Evolutionary conservation across 2,888 invertebrate species (phyloP), one percentile per base, ranked within the genome.

Genomic region (Agrenia bidenticulata): DNA sequence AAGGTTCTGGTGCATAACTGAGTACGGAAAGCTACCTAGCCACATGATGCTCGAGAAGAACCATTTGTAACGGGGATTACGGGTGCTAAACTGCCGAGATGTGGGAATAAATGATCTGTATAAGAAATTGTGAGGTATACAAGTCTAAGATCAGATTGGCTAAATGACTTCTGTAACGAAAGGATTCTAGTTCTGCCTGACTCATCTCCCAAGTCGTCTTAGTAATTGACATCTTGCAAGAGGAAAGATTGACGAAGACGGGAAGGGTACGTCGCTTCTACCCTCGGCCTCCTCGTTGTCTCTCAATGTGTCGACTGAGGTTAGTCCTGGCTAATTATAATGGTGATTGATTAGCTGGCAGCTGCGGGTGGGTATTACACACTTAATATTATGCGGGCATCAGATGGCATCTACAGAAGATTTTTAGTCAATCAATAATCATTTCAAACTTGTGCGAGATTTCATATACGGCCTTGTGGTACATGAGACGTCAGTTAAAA

Each of bases 311-410:
- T 57, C 57, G 23, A 57, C 57, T 21, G 5, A 19, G 57, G 41
- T 57, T 57, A 41, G 49, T 23, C 55, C n/a, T 27, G 45, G 50
- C 64, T 64, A 64, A 64, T 64, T 64, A 64, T 59, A 49, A 64
- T 64, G 60, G 45, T 64, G 64, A 64, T 64, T 11, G 64, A 64
- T 64, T 64, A 50, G 50, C 24, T 42, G 39, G 55, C 59, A 64
- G 64, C 60, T 64, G 64, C 24, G 39, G 59, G 4, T 7, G 32
- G 57, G 37, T n/a, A 55, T 63, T 54, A 17, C n/a, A n/a, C n/a
- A 32, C 11, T 32, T 32, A 32, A 7, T 4, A 32, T 32, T 4
- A 32, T 32, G 32, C 27, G 23, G 17, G 53, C 45, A 62, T 55
- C 55, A 55, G 55, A 55, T 55, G 32, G 5, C 4, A 32, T 11